Evolutionary conservation across 2,888 invertebrate genomes (phyloP).

Genomic region (Mesodorylaimus sp.): DNA sequence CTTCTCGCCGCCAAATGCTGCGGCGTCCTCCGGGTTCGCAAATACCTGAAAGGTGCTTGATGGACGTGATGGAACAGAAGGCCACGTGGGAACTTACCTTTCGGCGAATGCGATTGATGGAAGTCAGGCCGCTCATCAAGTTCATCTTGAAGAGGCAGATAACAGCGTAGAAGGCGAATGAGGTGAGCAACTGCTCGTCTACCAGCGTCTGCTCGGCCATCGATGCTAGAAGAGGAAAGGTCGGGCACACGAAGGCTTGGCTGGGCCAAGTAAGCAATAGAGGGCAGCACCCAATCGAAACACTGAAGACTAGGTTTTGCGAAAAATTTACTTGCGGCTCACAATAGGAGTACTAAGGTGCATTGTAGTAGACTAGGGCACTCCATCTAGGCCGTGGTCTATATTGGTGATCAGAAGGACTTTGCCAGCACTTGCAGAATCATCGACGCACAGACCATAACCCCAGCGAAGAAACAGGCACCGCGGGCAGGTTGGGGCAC

Average conservation of each 20-base stretch:
- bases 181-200: too few relatives aligned
- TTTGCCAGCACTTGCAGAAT: slow-evolving; percentile 20
- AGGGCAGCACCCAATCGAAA: too few relatives aligned
- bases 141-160: slow-evolving; percentile 36
- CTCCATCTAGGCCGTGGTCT: too few relatives aligned
- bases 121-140: slow-evolving; percentile 34
- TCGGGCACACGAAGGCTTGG: too few relatives aligned
- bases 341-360: too few relatives aligned
- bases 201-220: too few relatives aligned
- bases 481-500: slow-evolving; percentile 44
- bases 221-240: too few relatives aligned
- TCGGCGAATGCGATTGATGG: slow-evolving; percentile 32
- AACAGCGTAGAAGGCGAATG: slow-evolving; percentile 35
- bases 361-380: too few relatives aligned
- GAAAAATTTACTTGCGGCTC: too few relatives aligned
- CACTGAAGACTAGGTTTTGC: too few relatives aligned
- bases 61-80: background rate
- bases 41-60: slow-evolving; percentile 37
- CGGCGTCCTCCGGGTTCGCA: slow-evolving; percentile 40
- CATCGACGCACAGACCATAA: slow-evolving; percentile 39
- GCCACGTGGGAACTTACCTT: slow-evolving; percentile 15
- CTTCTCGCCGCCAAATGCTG: slow-evolving; percentile 19
- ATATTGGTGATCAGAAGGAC: too few relatives aligned
- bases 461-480: slow-evolving; percentile 35
- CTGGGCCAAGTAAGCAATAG: too few relatives aligned